Evolutionary conservation across 2,113 vertebrate species (phyloP).

Genomic region (Ageneiosus marmoratus): DNA sequence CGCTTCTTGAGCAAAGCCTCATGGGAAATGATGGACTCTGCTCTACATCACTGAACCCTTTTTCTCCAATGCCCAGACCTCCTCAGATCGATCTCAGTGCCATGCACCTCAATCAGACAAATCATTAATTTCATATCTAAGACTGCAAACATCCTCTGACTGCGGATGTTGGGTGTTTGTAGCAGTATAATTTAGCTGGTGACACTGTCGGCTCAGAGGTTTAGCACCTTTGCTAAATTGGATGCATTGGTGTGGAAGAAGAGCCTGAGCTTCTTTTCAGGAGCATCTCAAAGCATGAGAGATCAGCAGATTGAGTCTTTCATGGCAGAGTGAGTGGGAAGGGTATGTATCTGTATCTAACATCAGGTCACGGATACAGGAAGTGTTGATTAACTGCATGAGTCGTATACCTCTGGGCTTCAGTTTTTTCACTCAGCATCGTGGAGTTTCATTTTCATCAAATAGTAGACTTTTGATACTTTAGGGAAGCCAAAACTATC

Average conservation of each 20-base stretch:
- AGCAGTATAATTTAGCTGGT: constrained; percentile 61
- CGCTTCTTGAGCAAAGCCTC: constrained; percentile 23
- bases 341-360: constrained; percentile 43
- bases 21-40: constrained; percentile 59
- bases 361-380: constrained; percentile 33
- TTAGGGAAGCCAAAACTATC: neutral
- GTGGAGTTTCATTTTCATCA: neutral
- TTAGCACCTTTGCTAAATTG: constrained; percentile 78
- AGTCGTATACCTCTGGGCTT: constrained; percentile 20
- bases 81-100: constrained; percentile 55
- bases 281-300: constrained; percentile 44
- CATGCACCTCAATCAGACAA: constrained; percentile 55
- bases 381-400: constrained; percentile 49
- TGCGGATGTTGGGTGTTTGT: constrained; percentile 26
- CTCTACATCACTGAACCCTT: constrained; percentile 55
- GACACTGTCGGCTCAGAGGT: constrained; percentile 71
- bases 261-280: constrained; percentile 60
- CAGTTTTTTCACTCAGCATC: neutral
- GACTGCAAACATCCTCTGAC: constrained; percentile 16
- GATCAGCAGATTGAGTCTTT: constrained; percentile 45
- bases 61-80: constrained; percentile 56
- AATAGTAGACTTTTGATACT: neutral
- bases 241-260: constrained; percentile 78
- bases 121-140: constrained; percentile 61
- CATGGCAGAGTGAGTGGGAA: constrained; percentile 32